A percentile compares a stretch with the other conserved stretches of the same genome.
Evolutionary conservation across 1,140 invertebrate genomes (phyloP).

Genomic region (Globodera rostochiensis): DNA sequence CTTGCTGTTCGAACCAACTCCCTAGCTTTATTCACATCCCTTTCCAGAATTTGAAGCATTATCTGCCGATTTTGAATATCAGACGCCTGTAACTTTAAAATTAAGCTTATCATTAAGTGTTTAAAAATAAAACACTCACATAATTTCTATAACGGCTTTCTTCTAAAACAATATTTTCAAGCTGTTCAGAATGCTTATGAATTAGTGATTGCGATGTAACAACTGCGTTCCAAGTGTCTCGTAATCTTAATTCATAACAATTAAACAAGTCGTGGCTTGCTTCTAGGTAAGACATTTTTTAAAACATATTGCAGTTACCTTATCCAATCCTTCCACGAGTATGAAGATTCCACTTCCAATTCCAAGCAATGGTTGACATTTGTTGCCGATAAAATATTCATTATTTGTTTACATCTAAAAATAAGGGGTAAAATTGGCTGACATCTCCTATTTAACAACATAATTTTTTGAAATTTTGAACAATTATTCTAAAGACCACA

Average conservation of each 20-base stretch:
- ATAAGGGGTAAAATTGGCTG: too few relatives aligned
- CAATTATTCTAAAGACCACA: too few relatives aligned
- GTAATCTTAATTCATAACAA: not conserved
- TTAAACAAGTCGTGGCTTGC: not conserved
- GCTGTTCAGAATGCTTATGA: slow-evolving; percentile 6
- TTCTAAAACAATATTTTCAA: slow-evolving; percentile 27
- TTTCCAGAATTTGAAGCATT: slow-evolving; percentile 14
- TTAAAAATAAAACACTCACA: slow-evolving; percentile 21
- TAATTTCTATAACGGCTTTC: slow-evolving; percentile 33
- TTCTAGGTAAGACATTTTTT: too few relatives aligned
- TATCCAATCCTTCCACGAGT: not conserved
- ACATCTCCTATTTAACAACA: too few relatives aligned
- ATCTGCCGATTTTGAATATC: slow-evolving; percentile 36
- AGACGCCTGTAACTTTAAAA: slow-evolving; percentile 23
- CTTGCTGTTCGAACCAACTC: slow-evolving; percentile 22
- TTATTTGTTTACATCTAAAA: not conserved
- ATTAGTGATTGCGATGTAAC: not conserved
- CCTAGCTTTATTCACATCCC: slow-evolving; percentile 8
- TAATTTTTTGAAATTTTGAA: too few relatives aligned
- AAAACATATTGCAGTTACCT: not conserved
- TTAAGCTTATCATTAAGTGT: not conserved
- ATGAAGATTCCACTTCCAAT: not conserved
- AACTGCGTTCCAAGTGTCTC: not conserved
- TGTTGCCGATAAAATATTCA: not conserved
- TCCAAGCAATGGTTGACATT: not conserved